Evolutionary conservation across 2,113 vertebrate species (phyloP), one percentile per base, ranked within the genome.

Genomic region (Aphelocoma coerulescens): DNA sequence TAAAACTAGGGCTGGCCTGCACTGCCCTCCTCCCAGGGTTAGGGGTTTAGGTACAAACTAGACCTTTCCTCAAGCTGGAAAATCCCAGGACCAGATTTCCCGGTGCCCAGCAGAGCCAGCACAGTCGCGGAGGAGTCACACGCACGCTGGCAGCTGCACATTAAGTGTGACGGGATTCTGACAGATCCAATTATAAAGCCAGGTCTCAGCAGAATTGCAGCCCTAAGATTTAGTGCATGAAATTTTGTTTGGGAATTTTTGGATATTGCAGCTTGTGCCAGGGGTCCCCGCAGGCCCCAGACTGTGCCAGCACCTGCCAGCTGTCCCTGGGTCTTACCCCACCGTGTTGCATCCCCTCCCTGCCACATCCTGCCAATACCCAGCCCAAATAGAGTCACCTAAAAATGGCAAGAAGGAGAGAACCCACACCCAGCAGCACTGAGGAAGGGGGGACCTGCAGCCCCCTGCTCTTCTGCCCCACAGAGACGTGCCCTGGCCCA

Each of bases 141-240:
- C 14, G 4, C 35, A 7, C 6, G 21, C 91, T 93, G 96, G 93
- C 94, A 92, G 96, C 95, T 77, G 95, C 93, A 90, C 96, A 46
- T 95, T 85, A 85, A 93, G 95, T 26, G 93, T 95, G 97, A 97
- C 89, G 65, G 94, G 66, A 91, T 95, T 80, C 90, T 96, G 97
- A 97, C 97, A 97, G 94, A 97, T 97, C 96, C 97, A 95, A 96
- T 98, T 98, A 97, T 93, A 96, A 96, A 96, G 93, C 81, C 71
- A 28, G 63, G 73, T 77, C 95, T 97, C 96, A 73, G 93, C 95
- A 96, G 96, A 94, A 94, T 88, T 32, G 1, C 82, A 68, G 90
- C 55, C 30, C 80, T 27, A 84, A 91, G 88, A 95, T 93, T 76
- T 67, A 87, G 82, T 6, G 73, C 93, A 10, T 92, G 85, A 94